These are phyloP conservation scores for Ectemnius lituratus DNA, from an alignment of 2,888 invertebrate species.

Conservation along the genomic window DNA sequence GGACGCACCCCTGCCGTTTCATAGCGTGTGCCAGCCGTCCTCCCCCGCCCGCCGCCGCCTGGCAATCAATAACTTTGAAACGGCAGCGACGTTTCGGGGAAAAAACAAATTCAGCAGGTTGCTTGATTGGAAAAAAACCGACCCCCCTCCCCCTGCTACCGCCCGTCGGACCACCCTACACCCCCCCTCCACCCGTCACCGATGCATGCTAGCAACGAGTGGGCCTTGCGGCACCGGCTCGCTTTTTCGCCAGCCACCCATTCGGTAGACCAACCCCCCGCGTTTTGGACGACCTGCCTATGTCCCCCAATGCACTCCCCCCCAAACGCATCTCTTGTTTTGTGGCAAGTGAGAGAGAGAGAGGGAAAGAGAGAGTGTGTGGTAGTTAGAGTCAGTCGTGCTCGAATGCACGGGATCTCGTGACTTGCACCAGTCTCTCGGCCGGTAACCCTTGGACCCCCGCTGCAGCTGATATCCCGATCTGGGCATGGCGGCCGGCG, in stretches of 20 bases:
- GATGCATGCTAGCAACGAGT: conserved; percentile 1
- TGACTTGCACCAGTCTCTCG: conserved; percentile 6
- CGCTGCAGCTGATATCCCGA: conserved; percentile 20
- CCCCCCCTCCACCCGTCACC: neutral
- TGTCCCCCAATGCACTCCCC: conserved; percentile 6
- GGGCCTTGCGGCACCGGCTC: too few relatives aligned
- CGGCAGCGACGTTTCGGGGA: conserved; percentile 69
- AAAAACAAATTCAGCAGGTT: conserved; percentile 71
- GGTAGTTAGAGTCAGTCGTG: conserved; percentile 5
- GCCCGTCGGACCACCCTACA: neutral
- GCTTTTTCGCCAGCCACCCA: conserved; percentile 56
- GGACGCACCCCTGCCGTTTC: too few relatives aligned
- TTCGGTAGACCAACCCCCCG: conserved; percentile 35
- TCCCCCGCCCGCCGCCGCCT: conserved; percentile 45
- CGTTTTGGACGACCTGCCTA: conserved; percentile 26
- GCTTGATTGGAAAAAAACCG: conserved; percentile 68
- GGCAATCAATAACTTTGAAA: conserved; percentile 73
- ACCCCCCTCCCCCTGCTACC: conserved; percentile 19
- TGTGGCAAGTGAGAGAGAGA: too few relatives aligned
- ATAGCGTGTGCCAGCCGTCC: neutral
- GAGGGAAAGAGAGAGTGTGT: too few relatives aligned
- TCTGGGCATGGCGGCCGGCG: conserved; percentile 12
- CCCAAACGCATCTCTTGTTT: too few relatives aligned
- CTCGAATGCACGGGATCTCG: conserved; percentile 10
- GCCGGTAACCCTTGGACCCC: neutral